Conservation (phyloP, 1,140 invertebrate genomes). For the Bemisia tabaci region DNA sequence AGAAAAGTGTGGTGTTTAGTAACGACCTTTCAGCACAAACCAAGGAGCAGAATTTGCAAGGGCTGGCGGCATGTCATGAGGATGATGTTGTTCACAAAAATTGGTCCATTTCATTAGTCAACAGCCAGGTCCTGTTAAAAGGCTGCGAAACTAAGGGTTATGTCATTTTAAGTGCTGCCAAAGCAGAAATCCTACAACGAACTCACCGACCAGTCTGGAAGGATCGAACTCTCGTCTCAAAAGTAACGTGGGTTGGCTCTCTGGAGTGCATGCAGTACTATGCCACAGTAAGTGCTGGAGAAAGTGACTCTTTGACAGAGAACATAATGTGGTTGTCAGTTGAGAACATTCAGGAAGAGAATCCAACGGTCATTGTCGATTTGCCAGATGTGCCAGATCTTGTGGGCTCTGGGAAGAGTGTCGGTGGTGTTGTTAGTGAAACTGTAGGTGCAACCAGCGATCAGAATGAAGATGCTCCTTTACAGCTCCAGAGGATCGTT, state of each 20-base stretch:
- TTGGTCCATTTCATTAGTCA: constrained; percentile 90
- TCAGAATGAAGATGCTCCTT: constrained; percentile 33
- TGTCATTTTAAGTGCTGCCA: constrained; percentile 89
- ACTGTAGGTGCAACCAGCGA: constrained; percentile 68
- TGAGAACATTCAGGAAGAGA: constrained; percentile 79
- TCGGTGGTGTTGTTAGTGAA: constrained; percentile 87
- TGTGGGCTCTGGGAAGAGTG: constrained; percentile 86
- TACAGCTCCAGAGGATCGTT: constrained; percentile 84
- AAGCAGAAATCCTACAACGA: constrained; percentile 82
- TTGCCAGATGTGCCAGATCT: constrained; percentile 74
- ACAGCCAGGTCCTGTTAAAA: constrained; percentile 90
- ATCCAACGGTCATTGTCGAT: constrained; percentile 48
- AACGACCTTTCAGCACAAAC: constrained; percentile 67
- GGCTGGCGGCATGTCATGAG: constrained; percentile 68
- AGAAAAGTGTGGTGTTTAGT: constrained; percentile 83
- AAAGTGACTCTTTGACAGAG: constrained; percentile 55
- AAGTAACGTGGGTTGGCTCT: constrained; percentile 88
- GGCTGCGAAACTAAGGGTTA: constrained; percentile 94
- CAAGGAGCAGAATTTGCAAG: constrained; percentile 63
- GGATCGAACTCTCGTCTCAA: constrained; percentile 72
- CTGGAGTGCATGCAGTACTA: constrained; percentile 99
- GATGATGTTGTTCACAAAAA: constrained; percentile 82
- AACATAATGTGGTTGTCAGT: constrained; percentile 93
- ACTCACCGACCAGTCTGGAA: constrained; percentile 87
- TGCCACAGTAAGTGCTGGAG: constrained; percentile 77